Conservation (phyloP, 2,797 vertebrate species). For the Melopsittacus undulatus region DNA sequence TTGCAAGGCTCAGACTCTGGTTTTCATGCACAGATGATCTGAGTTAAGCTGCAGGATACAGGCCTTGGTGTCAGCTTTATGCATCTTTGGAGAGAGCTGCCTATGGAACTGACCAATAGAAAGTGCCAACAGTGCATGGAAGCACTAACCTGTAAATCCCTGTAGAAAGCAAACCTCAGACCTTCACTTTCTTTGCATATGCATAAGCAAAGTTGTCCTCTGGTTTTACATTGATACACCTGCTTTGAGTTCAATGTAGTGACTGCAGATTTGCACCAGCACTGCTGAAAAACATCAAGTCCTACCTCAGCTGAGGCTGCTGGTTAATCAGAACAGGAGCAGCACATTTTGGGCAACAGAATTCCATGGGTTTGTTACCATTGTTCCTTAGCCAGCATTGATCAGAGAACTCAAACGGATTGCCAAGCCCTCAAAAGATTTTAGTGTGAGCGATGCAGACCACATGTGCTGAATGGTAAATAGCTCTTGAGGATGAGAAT, state of each 20-base stretch:
- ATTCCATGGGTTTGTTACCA: not conserved
- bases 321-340: constrained; percentile 2
- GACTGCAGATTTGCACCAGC: not conserved
- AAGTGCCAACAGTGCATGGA: not conserved
- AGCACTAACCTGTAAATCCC: not conserved
- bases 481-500: constrained; percentile 62
- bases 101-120: not conserved
- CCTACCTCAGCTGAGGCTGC: not conserved
- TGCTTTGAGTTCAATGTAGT: not conserved
- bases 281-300: not conserved
- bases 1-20: not conserved
- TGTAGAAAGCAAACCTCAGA: not conserved
- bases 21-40: not conserved
- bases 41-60: not conserved
- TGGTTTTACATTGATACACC: not conserved
- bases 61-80: not conserved
- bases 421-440: constrained; percentile 22
- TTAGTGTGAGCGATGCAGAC: constrained; percentile 57
- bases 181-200: not conserved
- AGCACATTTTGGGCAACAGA: not conserved
- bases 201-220: not conserved
- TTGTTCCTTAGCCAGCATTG: constrained; percentile 13
- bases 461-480: constrained; percentile 70
- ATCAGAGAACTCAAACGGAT: not conserved
- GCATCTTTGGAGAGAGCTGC: not conserved